A percentile compares a stretch with the other conserved stretches of the same genome.
phyloP scores from a whole-genome alignment of 2,797 vertebrate species.

The Valencia hispanica region DNA sequence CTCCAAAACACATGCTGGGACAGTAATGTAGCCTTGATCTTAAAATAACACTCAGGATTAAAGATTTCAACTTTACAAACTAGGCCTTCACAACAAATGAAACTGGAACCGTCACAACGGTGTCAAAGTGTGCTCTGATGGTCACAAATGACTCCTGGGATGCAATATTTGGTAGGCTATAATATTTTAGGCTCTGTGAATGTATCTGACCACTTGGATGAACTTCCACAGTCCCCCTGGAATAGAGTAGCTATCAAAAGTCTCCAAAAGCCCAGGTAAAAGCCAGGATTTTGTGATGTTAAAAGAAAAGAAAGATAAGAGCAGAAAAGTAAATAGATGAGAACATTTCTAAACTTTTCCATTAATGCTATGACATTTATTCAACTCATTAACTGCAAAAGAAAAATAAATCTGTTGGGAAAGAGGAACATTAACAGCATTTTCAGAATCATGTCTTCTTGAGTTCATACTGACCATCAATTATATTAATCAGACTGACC shows the following conservation, averaged over 20 bases:
- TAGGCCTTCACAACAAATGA: background rate
- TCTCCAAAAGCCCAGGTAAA: background rate
- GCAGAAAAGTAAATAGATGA: background rate
- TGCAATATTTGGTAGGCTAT: background rate
- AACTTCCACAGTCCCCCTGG: background rate
- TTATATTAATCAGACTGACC: too few species aligned
- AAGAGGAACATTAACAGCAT: background rate
- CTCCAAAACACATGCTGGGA: constrained; percentile 26
- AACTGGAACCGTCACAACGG: background rate
- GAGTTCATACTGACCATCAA: too few species aligned
- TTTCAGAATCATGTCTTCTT: too few species aligned
- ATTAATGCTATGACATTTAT: background rate
- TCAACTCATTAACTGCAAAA: background rate
- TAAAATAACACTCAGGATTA: constrained; percentile 28
- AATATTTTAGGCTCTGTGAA: background rate
- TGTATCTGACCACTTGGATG: background rate
- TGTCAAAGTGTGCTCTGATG: background rate
- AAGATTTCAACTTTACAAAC: constrained; percentile 8
- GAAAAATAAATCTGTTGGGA: background rate
- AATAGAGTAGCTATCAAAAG: background rate
- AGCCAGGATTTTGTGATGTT: background rate
- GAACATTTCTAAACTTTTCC: background rate
- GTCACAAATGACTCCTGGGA: background rate
- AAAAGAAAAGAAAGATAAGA: background rate
- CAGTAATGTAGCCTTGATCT: constrained; percentile 14